Percentiles rank a stretch among this genome's conserved stretches.
These are phyloP conservation scores for Ficedula albicollis DNA, from an alignment of 2,797 vertebrate species.

Conservation along the genomic window DNA sequence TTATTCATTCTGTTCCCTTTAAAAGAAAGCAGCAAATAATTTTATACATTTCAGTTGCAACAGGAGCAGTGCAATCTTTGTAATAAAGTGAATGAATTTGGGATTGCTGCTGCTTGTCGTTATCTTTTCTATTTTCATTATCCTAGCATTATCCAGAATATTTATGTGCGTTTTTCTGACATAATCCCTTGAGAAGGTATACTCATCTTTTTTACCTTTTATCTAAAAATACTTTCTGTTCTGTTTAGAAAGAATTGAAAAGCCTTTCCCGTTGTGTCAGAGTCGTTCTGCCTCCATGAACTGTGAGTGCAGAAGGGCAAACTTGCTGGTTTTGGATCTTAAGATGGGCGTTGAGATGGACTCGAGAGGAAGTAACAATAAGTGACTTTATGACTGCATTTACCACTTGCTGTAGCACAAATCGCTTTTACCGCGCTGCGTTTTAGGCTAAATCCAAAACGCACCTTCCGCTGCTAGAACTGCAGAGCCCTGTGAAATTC, in stretches of 20 bases:
- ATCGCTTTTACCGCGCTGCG: accelerated
- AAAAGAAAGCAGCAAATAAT: neutral
- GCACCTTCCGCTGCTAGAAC: neutral
- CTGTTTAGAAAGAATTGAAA: neutral
- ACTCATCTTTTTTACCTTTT: neutral
- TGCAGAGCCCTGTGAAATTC: accelerated
- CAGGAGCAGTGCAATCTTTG: neutral
- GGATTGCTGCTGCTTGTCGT: neutral
- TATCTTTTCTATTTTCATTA: neutral
- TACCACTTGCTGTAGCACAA: neutral
- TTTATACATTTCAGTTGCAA: neutral
- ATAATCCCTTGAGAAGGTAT: neutral
- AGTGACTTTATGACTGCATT: neutral
- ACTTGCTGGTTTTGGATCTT: neutral
- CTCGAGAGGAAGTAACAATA: neutral
- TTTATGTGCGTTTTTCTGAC: neutral
- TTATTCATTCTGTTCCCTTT: neutral
- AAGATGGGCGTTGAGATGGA: neutral
- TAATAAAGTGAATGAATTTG: neutral
- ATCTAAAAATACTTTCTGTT: neutral
- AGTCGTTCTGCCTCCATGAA: neutral
- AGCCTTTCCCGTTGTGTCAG: neutral
- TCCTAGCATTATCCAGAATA: neutral
- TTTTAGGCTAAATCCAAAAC: neutral
- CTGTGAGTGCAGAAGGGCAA: neutral